A percentile compares a stretch with the other conserved stretches of the same genome.
Evolutionary conservation across 2,888 invertebrate genomes (phyloP).

Genomic region (Patella depressa): DNA sequence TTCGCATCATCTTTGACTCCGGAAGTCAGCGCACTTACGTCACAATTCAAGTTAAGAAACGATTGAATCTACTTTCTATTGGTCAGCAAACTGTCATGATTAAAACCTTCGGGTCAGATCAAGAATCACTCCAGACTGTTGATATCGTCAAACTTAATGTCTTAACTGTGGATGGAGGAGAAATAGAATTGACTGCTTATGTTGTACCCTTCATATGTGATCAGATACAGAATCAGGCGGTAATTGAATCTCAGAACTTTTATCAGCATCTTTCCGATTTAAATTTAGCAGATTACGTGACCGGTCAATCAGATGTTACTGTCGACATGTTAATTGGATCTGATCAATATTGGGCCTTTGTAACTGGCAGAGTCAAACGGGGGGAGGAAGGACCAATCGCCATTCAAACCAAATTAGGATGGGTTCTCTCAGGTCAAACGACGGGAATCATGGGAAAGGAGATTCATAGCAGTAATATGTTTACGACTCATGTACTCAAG

Average conservation of each 20-base stretch:
- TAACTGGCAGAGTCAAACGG: not conserved
- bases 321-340: slow-evolving; percentile 9
- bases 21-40: too few species aligned
- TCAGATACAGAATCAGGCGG: not conserved
- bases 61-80: too few species aligned
- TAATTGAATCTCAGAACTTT: not conserved
- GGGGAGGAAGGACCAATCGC: not conserved
- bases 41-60: too few species aligned
- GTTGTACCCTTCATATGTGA: not conserved
- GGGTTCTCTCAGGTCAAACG: not conserved
- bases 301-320: not conserved
- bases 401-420: slow-evolving; percentile 1
- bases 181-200: not conserved
- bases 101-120: too few species aligned
- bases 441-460: not conserved
- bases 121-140: too few species aligned
- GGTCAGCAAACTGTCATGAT: too few species aligned
- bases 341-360: slow-evolving; percentile 4
- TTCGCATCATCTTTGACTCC: not conserved
- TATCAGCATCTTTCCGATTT: not conserved
- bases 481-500: not conserved
- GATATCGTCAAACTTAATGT: too few species aligned
- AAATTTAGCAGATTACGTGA: not conserved
- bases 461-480: not conserved
- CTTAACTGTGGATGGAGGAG: not conserved